Evolutionary conservation across 2,888 invertebrate species (phyloP), one percentile per base, ranked within the genome.

Genomic region (Thecophora atra): DNA sequence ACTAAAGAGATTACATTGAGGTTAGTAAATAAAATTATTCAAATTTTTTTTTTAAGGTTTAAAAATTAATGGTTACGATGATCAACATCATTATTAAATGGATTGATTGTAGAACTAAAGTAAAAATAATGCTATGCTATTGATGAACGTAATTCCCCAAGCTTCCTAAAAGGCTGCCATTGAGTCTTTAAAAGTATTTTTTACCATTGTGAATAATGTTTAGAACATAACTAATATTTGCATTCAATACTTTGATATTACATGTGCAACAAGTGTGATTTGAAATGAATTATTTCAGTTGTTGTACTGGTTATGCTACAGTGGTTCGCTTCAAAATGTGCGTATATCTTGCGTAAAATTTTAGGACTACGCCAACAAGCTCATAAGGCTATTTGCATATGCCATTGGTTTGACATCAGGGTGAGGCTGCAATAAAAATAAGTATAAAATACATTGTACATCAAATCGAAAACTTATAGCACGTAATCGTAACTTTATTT

Each of bases 331-430:
- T 64, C 19, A 21, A 21, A 63, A 37, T 15, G 21, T 47, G 15
- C 37, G 11, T 13, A 64, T 37, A 54, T 54, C 21, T 63, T 70
- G 26, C 37, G 47, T 62, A 19, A 37, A 19, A 11, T 37, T 37
- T 47, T 77, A 76, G 80, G 80, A 83, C 83, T 85, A 84, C 84
- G 84, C 78, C 76, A 85, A 78, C 88, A 93, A 89, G 86, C 90
- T 94, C 88, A 95, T 89, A 85, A 96, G 88, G 72, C 93, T 91
- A 86, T 93, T 95, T 80, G 98, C 98, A 88, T 98, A 98, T 76
- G 94, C 95, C 98, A 98, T 98, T 75, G 98, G 97, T 88, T 95
- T 96, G 76, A 98, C 95, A 87, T 97, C 93, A 21, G 98, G 98
- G 89, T 99, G 98, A 82, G 96, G 94, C 96, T 97, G 89, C 76